A percentile compares a stretch with the other conserved stretches of the same genome.
These are phyloP conservation scores for Murina feae DNA, from an alignment of 2,113 vertebrate genomes.

Conservation along the genomic window DNA sequence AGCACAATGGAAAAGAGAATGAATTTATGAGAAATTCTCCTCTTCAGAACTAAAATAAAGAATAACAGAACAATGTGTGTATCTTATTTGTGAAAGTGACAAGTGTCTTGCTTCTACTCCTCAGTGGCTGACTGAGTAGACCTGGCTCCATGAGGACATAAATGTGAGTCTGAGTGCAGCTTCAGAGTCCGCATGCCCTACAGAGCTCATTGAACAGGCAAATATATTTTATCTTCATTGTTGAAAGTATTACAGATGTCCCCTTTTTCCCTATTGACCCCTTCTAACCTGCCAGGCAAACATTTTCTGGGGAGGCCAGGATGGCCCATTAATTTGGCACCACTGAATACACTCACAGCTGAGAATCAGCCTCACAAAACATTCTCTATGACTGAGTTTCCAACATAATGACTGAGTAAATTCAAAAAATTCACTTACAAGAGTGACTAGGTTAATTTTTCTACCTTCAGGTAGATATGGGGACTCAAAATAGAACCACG, in stretches of 20 bases:
- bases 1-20: neutral
- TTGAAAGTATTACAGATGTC: too few species aligned
- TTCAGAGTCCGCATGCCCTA: neutral
- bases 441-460: neutral
- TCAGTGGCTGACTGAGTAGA: neutral
- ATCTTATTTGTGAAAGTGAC: neutral
- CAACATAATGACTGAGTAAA: neutral
- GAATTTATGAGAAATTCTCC: neutral
- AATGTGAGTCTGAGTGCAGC: neutral
- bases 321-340: neutral
- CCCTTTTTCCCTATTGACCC: too few species aligned
- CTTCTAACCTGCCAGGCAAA: too few species aligned
- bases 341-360: neutral
- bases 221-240: too few species aligned
- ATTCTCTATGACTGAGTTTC: neutral
- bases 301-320: neutral
- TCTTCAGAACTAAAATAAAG: neutral
- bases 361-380: neutral
- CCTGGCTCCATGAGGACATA: fast-evolving
- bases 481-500: neutral
- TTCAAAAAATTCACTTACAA: neutral
- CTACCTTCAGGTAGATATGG: neutral
- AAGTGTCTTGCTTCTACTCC: neutral
- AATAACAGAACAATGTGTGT: neutral
- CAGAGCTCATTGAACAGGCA: neutral